Evolutionary conservation across 2,888 invertebrate species (phyloP).

Genomic region (Erebia palarica): DNA sequence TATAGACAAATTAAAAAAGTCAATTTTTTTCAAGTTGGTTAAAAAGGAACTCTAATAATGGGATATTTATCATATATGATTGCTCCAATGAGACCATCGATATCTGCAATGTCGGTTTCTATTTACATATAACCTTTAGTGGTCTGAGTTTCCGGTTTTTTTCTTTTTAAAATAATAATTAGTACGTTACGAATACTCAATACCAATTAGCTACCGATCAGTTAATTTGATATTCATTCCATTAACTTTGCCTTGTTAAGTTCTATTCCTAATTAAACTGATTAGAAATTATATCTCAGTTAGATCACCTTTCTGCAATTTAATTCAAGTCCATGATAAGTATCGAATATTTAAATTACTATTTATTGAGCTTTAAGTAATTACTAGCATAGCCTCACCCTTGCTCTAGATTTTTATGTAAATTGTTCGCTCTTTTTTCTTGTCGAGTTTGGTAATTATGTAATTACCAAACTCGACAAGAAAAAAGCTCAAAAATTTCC

Average conservation of each 20-base stretch:
- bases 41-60: conserved; percentile 6
- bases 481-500: too few species aligned
- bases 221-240: conserved; percentile 17
- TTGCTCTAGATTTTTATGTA: not conserved
- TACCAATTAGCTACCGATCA: conserved; percentile 30
- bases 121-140: conserved; percentile 35
- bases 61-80: conserved; percentile 31
- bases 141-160: conserved; percentile 36
- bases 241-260: conserved; percentile 22
- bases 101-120: conserved; percentile 27
- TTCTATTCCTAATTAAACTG: conserved; percentile 6
- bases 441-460: too few species aligned
- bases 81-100: conserved; percentile 31
- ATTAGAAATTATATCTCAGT: not conserved
- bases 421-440: too few species aligned
- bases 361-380: not conserved
- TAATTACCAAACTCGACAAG: too few species aligned
- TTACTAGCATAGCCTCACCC: not conserved
- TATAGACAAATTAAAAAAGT: too few species aligned
- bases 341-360: not conserved
- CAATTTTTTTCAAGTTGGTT: not conserved
- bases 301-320: not conserved
- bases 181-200: conserved; percentile 22
- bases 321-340: not conserved
- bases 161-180: conserved; percentile 12